Evolutionary conservation across 2,888 invertebrate species (phyloP), one percentile per base, ranked within the genome.

Genomic region (Tetranychus piercei): DNA sequence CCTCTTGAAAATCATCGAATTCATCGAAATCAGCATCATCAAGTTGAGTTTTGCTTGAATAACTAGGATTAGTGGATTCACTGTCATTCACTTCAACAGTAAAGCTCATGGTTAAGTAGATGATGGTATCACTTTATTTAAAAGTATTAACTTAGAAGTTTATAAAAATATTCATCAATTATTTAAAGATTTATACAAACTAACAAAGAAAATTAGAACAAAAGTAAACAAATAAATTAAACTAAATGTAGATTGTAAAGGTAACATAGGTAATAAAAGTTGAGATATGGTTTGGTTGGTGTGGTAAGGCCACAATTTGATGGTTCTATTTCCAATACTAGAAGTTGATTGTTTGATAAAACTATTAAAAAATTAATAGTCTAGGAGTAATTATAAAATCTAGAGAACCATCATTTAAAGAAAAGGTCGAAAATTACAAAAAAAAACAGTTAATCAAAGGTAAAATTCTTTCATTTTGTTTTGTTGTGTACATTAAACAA

Each of bases 1-100:
- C 69, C 69, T 69, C 69, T 69, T 69, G 69, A 69, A 69, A 69
- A 69, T 69, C 69, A 9, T 18, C 22, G 34, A 69, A 69, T 20
- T 69, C 69, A 23, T 23, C 69, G 20, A 69, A 69, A 69, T 69
- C 69, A 69, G 18, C 69, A 69, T 69, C 67, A 67, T 67, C 67
- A 4, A 15, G 11, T 55, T 55, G 11, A 15, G 9, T 15, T 55
- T 55, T 15, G 55, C 15, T 9, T 9, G 9, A 7, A 55, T 15
- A 15, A 55, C 15, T 15, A 55, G 55, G 3, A 55, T 55, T 15
- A 55, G 15, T 15, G 15, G 55, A 55, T 55, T 55, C 15, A 55
- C 55, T 15, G 55, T 55, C 9, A 6, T 55, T 55, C 9, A 15
- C 8, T 15, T 2, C 55, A 55, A 55, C 15, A 55, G 9, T 55